Percentiles rank a stretch among this genome's conserved stretches.
Evolutionary conservation across 2,797 vertebrate genomes (phyloP).

Genomic region (Vultur gryphus): DNA sequence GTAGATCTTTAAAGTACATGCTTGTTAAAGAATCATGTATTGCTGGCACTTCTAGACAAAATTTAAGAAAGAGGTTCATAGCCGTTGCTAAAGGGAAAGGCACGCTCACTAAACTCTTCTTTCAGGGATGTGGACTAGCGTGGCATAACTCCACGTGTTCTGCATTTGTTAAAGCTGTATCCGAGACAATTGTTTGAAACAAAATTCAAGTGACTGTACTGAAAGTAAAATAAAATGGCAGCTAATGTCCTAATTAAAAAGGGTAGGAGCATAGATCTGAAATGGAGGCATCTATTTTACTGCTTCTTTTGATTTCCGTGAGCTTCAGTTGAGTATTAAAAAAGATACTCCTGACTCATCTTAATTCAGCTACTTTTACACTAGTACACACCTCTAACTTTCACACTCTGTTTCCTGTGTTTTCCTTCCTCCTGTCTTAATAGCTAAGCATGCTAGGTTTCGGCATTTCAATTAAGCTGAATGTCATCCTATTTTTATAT

Average conservation of each 20-base stretch:
- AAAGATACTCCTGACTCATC: not conserved
- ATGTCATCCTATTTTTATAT: not conserved
- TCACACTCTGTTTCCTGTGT: not conserved
- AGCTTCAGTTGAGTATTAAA: not conserved
- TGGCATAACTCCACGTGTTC: not conserved
- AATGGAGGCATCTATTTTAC: not conserved
- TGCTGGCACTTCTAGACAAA: not conserved
- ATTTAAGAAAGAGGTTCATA: not conserved
- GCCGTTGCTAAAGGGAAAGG: not conserved
- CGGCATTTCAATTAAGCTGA: not conserved
- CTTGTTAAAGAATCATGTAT: not conserved
- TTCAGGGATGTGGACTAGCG: not conserved
- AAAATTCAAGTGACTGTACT: not conserved
- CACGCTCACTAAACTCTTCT: accelerated
- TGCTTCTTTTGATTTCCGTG: not conserved
- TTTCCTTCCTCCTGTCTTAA: not conserved
- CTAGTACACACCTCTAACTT: not conserved
- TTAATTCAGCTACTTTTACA: not conserved
- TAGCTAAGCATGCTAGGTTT: not conserved
- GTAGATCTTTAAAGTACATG: not conserved
- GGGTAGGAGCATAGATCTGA: not conserved
- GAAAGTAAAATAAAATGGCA: not conserved
- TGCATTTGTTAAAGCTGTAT: not conserved
- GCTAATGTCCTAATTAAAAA: not conserved
- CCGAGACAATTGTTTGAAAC: not conserved